Base-by-base conservation (phyloP, 2,888 invertebrate genomes). In the Tetrapedia diversipes region DNA sequence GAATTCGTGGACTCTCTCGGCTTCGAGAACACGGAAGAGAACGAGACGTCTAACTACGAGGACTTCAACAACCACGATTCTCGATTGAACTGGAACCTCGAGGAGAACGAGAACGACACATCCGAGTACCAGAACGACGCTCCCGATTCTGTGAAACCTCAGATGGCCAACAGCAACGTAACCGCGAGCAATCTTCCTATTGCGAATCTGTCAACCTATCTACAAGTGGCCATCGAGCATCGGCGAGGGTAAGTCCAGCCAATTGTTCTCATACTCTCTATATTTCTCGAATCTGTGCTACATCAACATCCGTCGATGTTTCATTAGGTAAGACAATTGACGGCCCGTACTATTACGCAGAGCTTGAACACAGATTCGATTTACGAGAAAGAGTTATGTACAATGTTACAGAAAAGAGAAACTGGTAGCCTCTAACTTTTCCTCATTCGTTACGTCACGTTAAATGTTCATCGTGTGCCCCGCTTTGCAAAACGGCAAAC, bases 181-280 rank as follows among this genome's bases (percentile, higher is more conserved):
- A 68, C 84, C 32, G 56, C 65, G 34, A 81, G 80, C 32, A 81
- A 82, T 61, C 63, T 79, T n/a, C 75, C 87, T 3, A 22, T 64
- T 22, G 72, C 72, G 14, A 90, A 90, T 73, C 76, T 89, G 24
- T 88, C 91, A 22, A 68, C 87, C 19, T 88, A 89, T 75, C 87
- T 89, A 27, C 88, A 88, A 63, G 59, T 87, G 41, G 83, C 86
- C 27, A 19, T 87, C 45, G 88, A 87, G n/a, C 89, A 90, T 82
- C 88, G 89, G 16, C 75, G 81, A 81, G 86, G 88, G 91, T 91
- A 81, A 91, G 91, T 86, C 69, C 8, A 59, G 41, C 10, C 34
- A 0, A 34, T 37, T 22, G 14, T 16, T 1, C 27, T 16, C 29
- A n/a, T 3, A 3, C 1, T 27, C n/a, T 29, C 4, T 1, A 24